Conservation (phyloP, 2,797 vertebrate species). For the Nyctalus aviator region DNA sequence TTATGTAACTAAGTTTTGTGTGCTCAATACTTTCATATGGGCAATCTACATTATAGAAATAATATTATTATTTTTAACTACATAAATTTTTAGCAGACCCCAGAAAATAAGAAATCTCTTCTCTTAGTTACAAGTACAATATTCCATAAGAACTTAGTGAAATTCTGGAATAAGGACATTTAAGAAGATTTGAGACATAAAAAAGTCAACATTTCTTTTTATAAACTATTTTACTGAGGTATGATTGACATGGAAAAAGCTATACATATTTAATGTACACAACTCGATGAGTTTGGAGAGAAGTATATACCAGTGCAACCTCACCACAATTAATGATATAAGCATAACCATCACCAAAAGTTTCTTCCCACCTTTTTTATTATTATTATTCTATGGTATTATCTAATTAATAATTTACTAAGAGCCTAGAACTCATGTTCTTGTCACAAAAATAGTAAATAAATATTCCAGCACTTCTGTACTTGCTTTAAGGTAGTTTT, state of each 20-base stretch:
- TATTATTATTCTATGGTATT: background rate
- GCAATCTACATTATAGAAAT: background rate
- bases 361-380: background rate
- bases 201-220: background rate
- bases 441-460: background rate
- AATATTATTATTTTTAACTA: constrained; percentile 10
- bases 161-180: background rate
- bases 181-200: constrained; percentile 38
- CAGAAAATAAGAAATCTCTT: background rate
- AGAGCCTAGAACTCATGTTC: background rate
- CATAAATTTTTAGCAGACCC: background rate
- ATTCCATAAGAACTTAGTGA: constrained; percentile 37
- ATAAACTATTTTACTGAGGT: background rate
- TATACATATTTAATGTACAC: background rate
- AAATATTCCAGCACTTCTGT: background rate
- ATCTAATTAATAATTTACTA: background rate
- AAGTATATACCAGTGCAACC: background rate
- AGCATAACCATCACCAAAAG: background rate
- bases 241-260: background rate
- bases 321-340: background rate
- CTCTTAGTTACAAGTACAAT: background rate
- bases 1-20: background rate
- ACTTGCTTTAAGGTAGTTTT: constrained; percentile 42
- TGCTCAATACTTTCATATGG: background rate
- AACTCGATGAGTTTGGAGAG: background rate